A percentile compares a stretch with the other conserved stretches of the same genome.
phyloP scores from a whole-genome alignment of 2,113 vertebrate genomes.

The Synchiropus splendidus region DNA sequence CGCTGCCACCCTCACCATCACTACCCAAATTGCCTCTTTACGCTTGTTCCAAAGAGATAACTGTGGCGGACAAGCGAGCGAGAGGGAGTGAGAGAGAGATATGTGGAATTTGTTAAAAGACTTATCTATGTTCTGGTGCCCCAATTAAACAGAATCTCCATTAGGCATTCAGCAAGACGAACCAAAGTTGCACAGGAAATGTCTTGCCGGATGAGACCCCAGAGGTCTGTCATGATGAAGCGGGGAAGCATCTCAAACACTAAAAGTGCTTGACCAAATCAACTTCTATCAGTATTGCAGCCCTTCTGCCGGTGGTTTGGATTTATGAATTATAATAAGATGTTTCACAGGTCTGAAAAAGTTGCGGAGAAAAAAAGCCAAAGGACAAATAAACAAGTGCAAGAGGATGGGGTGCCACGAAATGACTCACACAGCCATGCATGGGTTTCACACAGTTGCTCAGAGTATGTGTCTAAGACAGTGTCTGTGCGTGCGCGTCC shows the following conservation, averaged over 20 bases:
- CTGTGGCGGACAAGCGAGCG: constrained; percentile 19
- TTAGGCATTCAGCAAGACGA: constrained; percentile 45
- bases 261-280: too few species aligned
- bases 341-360: too few species aligned
- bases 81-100: constrained; percentile 11
- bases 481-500: constrained; percentile 6
- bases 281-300: too few species aligned
- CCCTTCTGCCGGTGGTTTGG: too few species aligned
- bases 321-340: too few species aligned
- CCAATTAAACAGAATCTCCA: constrained; percentile 57
- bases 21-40: constrained; percentile 26
- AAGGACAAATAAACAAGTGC: constrained; percentile 1
- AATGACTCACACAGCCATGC: constrained; percentile 1
- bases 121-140: constrained; percentile 54
- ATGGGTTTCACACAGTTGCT: constrained; percentile 8
- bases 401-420: neutral
- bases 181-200: constrained; percentile 30
- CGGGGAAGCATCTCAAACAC: constrained; percentile 18
- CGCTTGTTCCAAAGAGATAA: constrained; percentile 56
- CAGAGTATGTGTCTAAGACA: too few species aligned
- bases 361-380: too few species aligned
- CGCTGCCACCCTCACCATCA: neutral
- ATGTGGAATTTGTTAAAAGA: constrained; percentile 29
- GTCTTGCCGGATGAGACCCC: constrained; percentile 22
- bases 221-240: constrained; percentile 19